Evolutionary conservation across 2,113 vertebrate species (phyloP).

Genomic region (Panthera uncia): DNA sequence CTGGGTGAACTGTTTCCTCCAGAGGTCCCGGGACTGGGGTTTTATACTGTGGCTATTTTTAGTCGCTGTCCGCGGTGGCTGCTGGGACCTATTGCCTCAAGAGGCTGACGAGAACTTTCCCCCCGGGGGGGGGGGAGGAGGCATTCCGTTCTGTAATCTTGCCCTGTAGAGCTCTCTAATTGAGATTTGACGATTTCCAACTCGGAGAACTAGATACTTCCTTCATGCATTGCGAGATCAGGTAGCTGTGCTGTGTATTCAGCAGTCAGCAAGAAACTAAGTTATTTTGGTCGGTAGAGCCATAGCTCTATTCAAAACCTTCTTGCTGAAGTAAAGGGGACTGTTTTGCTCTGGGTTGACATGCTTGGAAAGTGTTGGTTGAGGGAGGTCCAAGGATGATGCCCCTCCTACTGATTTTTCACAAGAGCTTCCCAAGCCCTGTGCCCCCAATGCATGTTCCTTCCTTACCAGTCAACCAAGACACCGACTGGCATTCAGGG

Average conservation of each 20-base stretch:
- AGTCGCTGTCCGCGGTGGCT: neutral
- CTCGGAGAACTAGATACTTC: neutral
- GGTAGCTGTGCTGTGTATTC: neutral
- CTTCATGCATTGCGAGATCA: neutral
- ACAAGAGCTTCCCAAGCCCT: neutral
- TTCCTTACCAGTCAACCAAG: neutral
- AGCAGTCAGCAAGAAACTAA: neutral
- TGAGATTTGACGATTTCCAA: constrained; percentile 37
- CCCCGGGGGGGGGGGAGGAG: constrained; percentile 45
- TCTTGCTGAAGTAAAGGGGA: neutral
- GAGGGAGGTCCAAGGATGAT: neutral
- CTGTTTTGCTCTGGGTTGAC: neutral
- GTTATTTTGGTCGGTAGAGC: neutral
- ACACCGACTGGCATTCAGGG: neutral
- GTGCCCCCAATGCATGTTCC: neutral
- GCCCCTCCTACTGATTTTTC: neutral
- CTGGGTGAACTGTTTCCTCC: neutral
- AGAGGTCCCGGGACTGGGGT: neutral
- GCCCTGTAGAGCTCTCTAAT: constrained; percentile 37
- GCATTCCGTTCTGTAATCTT: constrained; percentile 34
- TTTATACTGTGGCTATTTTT: constrained; percentile 77
- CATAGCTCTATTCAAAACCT: neutral
- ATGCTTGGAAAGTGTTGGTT: neutral
- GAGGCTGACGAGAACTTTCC: constrained; percentile 52
- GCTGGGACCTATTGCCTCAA: constrained; percentile 36